phyloP scores from a whole-genome alignment of 2,113 vertebrate species.

The Craseonycteris thonglongyai region DNA sequence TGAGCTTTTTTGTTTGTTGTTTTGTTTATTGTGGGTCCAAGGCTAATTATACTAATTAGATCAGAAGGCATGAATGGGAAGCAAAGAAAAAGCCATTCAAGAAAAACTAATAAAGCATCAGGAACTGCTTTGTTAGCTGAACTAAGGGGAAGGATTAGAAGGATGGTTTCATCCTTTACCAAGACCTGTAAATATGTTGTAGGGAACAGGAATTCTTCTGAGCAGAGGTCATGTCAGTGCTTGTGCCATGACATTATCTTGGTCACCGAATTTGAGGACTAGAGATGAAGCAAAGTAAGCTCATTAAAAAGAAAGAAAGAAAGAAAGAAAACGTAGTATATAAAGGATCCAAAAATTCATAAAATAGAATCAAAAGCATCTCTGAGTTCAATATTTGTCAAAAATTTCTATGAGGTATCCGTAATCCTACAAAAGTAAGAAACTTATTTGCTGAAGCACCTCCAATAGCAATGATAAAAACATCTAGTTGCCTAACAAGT shows the following conservation, averaged over 20 bases:
- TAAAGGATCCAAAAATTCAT: conserved; percentile 3
- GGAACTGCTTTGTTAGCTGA: conserved; percentile 22
- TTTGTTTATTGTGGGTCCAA: conserved; percentile 51
- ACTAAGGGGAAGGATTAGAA: background rate
- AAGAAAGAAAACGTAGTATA: background rate
- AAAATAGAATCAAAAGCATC: conserved; percentile 10
- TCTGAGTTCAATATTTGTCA: background rate
- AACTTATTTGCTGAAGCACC: background rate
- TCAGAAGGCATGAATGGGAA: conserved; percentile 55
- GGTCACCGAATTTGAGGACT: conserved; percentile 28
- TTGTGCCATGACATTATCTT: background rate
- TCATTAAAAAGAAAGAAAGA: conserved; percentile 42
- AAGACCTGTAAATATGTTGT: background rate
- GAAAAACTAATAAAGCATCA: background rate
- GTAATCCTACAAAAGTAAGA: background rate
- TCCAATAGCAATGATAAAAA: background rate
- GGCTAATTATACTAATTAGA: conserved; percentile 64
- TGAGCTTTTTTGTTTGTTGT: conserved; percentile 36
- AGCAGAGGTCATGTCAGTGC: background rate
- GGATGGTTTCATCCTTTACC: background rate
- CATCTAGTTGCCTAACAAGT: background rate
- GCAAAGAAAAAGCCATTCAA: conserved; percentile 56
- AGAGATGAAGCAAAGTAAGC: background rate
- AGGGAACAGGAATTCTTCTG: background rate
- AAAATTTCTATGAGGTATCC: background rate